Conservation (phyloP, 2,113 vertebrate genomes). For the Pterophyllum scalare region DNA sequence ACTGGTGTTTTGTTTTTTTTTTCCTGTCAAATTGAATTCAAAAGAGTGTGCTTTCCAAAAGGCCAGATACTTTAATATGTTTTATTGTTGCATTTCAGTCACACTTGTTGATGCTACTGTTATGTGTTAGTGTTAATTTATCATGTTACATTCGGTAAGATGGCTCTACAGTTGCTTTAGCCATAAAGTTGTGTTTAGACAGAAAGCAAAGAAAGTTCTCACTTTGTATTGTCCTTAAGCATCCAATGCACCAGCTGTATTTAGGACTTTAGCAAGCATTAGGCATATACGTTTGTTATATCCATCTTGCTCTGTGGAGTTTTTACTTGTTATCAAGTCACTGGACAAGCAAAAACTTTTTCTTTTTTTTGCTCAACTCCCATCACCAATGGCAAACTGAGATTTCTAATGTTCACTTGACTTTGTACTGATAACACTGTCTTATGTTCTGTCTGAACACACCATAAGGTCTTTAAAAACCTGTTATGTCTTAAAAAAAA, state of each 20-base stretch:
- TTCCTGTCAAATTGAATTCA: background rate
- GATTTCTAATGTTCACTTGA: background rate
- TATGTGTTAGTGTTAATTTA: constrained; percentile 23
- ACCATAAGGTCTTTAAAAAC: background rate
- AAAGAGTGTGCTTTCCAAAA: background rate
- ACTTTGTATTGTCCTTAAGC: background rate
- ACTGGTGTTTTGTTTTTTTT: no score
- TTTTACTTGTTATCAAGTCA: background rate
- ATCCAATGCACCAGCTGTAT: background rate
- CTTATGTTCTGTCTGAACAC: background rate
- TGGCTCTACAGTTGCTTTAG: background rate
- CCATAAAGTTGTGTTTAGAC: background rate
- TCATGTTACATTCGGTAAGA: constrained; percentile 47
- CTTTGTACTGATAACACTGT: background rate
- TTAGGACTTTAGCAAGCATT: background rate
- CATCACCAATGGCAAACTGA: background rate
- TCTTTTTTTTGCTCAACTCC: background rate
- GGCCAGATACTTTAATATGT: background rate
- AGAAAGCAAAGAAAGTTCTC: background rate
- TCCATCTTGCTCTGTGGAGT: background rate
- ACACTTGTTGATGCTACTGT: background rate
- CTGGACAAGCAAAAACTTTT: background rate
- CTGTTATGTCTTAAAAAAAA: background rate
- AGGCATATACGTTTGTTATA: no score
- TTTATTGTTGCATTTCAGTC: background rate